Conservation (phyloP, 1,140 invertebrate species). For the Hycleus phaleratus region DNA sequence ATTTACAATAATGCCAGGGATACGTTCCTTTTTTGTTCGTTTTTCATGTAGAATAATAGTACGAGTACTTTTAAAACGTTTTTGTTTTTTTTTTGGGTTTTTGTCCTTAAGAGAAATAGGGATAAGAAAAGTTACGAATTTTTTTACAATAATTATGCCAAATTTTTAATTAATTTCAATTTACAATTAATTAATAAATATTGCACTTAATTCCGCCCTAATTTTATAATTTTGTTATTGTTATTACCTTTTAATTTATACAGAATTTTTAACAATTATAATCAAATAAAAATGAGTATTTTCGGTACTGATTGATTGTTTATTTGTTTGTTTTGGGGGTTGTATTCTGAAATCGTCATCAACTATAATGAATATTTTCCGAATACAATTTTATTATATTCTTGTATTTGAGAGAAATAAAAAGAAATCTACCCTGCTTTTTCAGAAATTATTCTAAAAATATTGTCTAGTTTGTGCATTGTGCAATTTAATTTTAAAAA, state of each 20-base stretch:
- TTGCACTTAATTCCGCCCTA: conserved; percentile 11
- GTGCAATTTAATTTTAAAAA: conserved; percentile 8
- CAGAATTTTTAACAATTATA: not conserved
- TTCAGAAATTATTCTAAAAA: conserved; percentile 1
- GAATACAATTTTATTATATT: no score
- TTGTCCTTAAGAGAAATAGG: not conserved
- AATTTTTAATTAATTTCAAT: not conserved
- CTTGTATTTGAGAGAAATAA: not conserved
- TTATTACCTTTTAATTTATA: no score
- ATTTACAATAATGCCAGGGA: conserved; percentile 38
- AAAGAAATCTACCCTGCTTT: conserved; percentile 22
- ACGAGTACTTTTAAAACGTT: conserved; percentile 6
- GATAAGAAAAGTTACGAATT: not conserved
- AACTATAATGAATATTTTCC: no score
- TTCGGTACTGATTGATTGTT: conserved; percentile 17
- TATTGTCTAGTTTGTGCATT: conserved; percentile 28
- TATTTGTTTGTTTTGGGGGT: not conserved
- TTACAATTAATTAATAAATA: conserved; percentile 6
- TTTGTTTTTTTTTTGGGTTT: not conserved
- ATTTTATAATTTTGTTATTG: no score
- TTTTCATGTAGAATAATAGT: not conserved
- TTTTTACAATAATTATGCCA: not conserved
- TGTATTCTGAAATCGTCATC: no score
- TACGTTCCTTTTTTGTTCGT: conserved; percentile 34
- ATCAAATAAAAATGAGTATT: conserved; percentile 19